These are phyloP conservation scores for Cyclura pinguis DNA, from an alignment of 2,797 vertebrate species.

Conservation along the genomic window DNA sequence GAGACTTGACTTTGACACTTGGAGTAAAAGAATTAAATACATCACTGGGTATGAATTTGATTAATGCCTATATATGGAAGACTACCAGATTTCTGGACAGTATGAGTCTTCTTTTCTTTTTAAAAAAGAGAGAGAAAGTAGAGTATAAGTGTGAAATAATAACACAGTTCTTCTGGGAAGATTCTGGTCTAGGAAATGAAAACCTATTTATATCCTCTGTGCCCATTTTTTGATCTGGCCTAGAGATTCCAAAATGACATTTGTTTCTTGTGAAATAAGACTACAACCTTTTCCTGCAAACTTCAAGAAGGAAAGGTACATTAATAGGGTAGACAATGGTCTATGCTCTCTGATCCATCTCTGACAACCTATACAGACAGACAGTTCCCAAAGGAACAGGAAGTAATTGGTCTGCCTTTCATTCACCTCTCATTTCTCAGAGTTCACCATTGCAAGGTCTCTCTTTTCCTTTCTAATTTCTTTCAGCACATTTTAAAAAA, in stretches of 20 bases:
- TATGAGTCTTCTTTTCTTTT: not conserved
- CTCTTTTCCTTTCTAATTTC: slow-evolving; percentile 2
- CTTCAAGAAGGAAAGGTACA: not conserved
- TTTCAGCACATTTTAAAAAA: not conserved
- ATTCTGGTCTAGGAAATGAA: not conserved
- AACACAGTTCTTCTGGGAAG: not conserved
- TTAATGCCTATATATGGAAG: not conserved
- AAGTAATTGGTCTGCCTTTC: slow-evolving; percentile 25
- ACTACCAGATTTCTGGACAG: not conserved
- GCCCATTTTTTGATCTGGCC: not conserved
- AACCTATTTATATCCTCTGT: not conserved
- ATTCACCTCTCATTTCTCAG: not conserved
- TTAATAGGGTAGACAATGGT: not conserved
- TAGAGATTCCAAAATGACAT: not conserved
- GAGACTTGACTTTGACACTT: no score
- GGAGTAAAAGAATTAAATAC: no score
- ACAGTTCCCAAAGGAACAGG: not conserved
- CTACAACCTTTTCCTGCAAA: not conserved
- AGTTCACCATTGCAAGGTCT: not conserved
- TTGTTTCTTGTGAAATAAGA: not conserved
- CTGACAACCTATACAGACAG: not conserved
- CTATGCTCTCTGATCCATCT: not conserved
- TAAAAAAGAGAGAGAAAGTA: not conserved
- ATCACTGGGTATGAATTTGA: no score
- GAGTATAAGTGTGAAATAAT: not conserved